These are phyloP conservation scores for Sminthurinus aureus DNA, from an alignment of 2,888 invertebrate species.

Conservation along the genomic window DNA sequence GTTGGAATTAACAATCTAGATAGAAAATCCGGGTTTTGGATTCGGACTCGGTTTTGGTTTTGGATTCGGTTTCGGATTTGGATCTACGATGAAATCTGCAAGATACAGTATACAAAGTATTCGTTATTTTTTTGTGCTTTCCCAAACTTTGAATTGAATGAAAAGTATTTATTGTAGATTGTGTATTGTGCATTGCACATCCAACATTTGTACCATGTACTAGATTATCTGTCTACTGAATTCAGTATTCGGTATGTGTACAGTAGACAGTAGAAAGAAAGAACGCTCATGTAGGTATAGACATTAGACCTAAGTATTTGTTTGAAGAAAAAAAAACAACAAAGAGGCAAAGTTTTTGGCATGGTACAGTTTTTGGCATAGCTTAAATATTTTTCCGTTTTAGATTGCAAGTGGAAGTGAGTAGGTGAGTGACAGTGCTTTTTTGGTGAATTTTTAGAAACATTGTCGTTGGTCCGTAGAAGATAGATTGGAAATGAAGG, in stretches of 20 bases:
- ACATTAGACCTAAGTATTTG: background rate
- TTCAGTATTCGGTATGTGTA: too few species aligned
- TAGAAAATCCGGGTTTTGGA: background rate
- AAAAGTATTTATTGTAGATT: background rate
- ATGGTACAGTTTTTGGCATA: conserved; percentile 12
- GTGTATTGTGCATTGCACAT: background rate
- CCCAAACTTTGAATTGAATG: too few species aligned
- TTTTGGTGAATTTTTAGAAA: background rate
- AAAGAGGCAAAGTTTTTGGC: conserved; percentile 10
- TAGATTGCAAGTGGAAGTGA: conserved; percentile 1
- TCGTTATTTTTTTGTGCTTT: too few species aligned
- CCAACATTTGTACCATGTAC: too few species aligned
- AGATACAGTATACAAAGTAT: too few species aligned
- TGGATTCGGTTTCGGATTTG: background rate
- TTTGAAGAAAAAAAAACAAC: background rate
- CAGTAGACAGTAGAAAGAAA: too few species aligned
- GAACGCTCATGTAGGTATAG: too few species aligned
- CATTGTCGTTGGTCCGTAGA: conserved; percentile 10
- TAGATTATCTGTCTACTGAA: too few species aligned
- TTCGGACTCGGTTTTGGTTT: background rate
- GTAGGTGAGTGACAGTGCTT: background rate
- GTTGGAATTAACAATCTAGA: background rate
- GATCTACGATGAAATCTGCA: too few species aligned
- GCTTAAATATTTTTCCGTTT: conserved; percentile 9
- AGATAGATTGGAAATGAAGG: conserved; percentile 14